phyloP scores from a whole-genome alignment of 30 jellyfish, hydroid and myxozoan species.

The Sanderia malayensis region DNA sequence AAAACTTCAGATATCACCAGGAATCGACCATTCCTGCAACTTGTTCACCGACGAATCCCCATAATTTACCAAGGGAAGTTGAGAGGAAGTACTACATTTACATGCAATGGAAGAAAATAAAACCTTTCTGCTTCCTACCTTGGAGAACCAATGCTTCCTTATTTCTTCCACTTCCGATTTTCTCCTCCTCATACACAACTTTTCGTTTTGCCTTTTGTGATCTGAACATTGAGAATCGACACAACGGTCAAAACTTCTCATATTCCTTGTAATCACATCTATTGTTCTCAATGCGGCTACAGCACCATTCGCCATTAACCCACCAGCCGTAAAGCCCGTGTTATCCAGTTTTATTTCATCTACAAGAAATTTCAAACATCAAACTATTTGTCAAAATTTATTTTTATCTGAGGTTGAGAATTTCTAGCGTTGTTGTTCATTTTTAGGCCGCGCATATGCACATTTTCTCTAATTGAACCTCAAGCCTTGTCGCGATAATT shows the following conservation, averaged over 20 bases:
- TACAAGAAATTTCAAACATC: neutral
- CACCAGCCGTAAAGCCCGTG: too few species aligned
- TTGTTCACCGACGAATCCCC: neutral
- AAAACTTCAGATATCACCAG: neutral
- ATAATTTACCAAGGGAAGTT: slow-evolving; percentile 44
- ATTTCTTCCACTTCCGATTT: slow-evolving; percentile 67
- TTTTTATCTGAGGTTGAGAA: neutral
- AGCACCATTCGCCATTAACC: neutral
- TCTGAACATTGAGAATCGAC: slow-evolving; percentile 9
- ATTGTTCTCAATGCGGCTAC: slow-evolving; percentile 3
- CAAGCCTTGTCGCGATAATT: too few species aligned
- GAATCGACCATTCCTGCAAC: neutral
- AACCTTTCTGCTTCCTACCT: slow-evolving; percentile 50
- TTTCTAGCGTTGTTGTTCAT: too few species aligned
- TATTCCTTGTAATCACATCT: neutral
- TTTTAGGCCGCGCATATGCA: too few species aligned
- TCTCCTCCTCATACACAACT: slow-evolving; percentile 14
- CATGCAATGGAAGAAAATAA: slow-evolving; percentile 35
- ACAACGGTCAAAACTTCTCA: slow-evolving; percentile 4
- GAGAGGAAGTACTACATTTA: slow-evolving; percentile 66
- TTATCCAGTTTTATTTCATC: too few species aligned
- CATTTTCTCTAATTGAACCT: too few species aligned
- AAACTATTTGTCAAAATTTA: neutral
- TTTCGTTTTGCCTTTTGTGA: slow-evolving; percentile 1
- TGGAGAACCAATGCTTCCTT: slow-evolving; percentile 47